Conservation (phyloP, 2,888 invertebrate species). For the Ophioninae sp. region DNA sequence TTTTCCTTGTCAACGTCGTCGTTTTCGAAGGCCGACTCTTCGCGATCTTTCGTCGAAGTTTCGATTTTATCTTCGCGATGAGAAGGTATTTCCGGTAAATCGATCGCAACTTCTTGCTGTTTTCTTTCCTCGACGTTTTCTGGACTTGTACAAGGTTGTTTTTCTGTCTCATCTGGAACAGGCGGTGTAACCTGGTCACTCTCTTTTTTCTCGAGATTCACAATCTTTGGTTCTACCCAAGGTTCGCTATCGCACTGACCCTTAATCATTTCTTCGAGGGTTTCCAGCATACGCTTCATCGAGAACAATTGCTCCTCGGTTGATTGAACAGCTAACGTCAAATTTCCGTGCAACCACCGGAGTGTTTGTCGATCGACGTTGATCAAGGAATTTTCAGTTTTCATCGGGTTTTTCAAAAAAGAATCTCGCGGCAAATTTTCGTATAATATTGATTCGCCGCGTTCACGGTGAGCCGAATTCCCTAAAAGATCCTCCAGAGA, state of each 20-base stretch:
- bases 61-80: background rate
- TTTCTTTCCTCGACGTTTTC: background rate
- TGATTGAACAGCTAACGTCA: slow-evolving; percentile 29
- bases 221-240: background rate
- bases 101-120: background rate
- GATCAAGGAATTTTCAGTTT: background rate
- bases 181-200: background rate
- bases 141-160: background rate
- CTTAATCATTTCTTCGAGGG: slow-evolving; percentile 25
- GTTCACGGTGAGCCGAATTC: background rate
- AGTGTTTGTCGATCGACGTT: slow-evolving; percentile 19
- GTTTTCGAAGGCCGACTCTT: background rate
- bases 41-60: background rate
- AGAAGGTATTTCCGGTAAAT: background rate
- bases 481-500: slow-evolving; percentile 28
- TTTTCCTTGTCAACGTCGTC: slow-evolving; percentile 42
- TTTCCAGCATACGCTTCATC: slow-evolving; percentile 36
- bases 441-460: background rate
- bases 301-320: slow-evolving; percentile 44
- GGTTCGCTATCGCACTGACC: background rate
- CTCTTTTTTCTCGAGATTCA: background rate
- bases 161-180: background rate
- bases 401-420: background rate
- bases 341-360: slow-evolving; percentile 33
- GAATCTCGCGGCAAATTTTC: slow-evolving; percentile 33